Evolutionary conservation across 1,140 invertebrate species (phyloP), one percentile per base, ranked within the genome.

Genomic region (Dysdera silvatica): DNA sequence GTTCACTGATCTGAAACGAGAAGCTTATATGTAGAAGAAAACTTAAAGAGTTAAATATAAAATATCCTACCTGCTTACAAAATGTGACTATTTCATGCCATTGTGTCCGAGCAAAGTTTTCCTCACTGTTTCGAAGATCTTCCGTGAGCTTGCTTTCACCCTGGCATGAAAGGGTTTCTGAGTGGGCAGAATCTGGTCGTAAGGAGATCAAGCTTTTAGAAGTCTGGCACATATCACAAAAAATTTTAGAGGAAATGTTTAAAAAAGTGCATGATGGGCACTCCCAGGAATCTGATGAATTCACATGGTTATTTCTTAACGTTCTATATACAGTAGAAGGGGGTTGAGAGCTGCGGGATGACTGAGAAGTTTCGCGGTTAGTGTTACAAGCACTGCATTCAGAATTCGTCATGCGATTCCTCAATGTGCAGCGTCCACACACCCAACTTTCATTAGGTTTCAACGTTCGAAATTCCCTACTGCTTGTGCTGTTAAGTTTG

Each of bases 71-170:
- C 78, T 87, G 82, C 69, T 83, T 84, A 74, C 89, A 92, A 73
- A 87, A 91, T 45, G 85, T 80, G 45, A 91, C 82, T 68, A 93
- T 92, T 68, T 87, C 82, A 69, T 89, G 83, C 88, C 88, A 91
- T 67, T 88, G 85, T 67, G 87, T 84, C 69, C 85, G 77, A 2
- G 89, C 89, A 72, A 90, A 86, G 57, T 83, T 82, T 74, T 92
- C 89, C 71, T 92, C 88, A 20, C 85, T 79, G 61, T 86, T 79
- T 2, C 89, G 77, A 24, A 93, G 76, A 62, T 90, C 87, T 73
- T 90, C 89, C 85, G 89, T 88, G 8, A 88, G 82, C 23, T 87
- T 87, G 71, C 86, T 89, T 70, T 90, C 87, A 32, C 60, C 75
- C 62, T 82, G 82, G 16, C 80, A 79, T 45, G 76, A 69, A 40